phyloP scores from a whole-genome alignment of 92 coral and sea anemone species.

The Zoanthus sociatus region DNA sequence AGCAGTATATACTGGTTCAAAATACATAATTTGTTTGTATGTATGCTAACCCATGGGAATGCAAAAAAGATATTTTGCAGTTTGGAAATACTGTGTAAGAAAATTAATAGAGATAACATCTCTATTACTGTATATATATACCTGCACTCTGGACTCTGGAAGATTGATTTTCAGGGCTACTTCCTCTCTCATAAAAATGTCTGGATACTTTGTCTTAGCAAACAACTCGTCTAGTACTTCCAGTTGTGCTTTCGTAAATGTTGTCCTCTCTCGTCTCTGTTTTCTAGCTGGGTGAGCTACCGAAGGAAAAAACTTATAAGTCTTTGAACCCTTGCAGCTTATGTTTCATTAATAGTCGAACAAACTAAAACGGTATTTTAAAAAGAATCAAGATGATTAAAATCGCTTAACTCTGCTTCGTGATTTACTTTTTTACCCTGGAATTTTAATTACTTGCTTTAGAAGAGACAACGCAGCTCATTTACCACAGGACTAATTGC shows the following conservation, averaged over 20 bases:
- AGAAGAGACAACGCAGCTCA: background rate
- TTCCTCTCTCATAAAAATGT: conserved; percentile 98
- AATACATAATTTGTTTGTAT: too few relatives aligned
- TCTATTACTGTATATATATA: conserved; percentile 14
- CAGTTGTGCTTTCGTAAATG: conserved; percentile 96
- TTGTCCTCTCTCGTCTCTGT: conserved; percentile 96
- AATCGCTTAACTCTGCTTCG: background rate
- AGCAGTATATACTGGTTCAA: too few relatives aligned
- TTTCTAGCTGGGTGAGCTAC: conserved; percentile 93
- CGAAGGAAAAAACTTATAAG: background rate
- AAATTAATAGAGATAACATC: too few relatives aligned
- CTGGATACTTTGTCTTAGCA: conserved; percentile 96
- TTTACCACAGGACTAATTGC: conserved; percentile 5
- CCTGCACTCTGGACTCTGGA: conserved; percentile 99
- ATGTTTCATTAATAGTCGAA: too few relatives aligned
- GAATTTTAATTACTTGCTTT: conserved; percentile 34
- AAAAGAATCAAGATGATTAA: background rate
- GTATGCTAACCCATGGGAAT: too few relatives aligned
- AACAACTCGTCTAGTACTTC: conserved; percentile 96
- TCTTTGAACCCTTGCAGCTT: background rate
- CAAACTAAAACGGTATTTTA: background rate
- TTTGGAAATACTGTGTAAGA: too few relatives aligned
- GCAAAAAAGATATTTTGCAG: too few relatives aligned
- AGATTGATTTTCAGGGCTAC: conserved; percentile 96
- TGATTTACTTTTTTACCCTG: background rate